A percentile compares a stretch with the other conserved stretches of the same genome.
Conservation (phyloP, 1,140 invertebrate species). For the Leucophenga varia region DNA sequence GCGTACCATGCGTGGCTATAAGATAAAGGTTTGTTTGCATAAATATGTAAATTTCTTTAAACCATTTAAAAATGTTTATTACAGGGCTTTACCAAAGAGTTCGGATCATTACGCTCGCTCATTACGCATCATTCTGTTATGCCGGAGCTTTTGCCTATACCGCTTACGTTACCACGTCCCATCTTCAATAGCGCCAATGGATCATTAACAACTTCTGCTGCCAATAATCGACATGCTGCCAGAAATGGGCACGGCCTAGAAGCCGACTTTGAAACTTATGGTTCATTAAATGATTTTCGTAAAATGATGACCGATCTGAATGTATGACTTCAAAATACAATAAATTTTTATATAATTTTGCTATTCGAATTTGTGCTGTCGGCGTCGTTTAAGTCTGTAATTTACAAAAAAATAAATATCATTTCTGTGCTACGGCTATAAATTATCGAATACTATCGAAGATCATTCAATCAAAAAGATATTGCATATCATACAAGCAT, state of each 20-base stretch:
- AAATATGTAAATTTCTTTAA: neutral
- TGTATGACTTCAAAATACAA: too few relatives aligned
- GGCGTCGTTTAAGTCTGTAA: too few relatives aligned
- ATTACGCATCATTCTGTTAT: conserved; percentile 95
- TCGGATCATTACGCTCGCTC: conserved; percentile 82
- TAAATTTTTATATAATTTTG: too few relatives aligned
- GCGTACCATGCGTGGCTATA: conserved; percentile 86
- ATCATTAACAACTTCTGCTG: too few relatives aligned
- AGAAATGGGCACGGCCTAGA: conserved; percentile 9
- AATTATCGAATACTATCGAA: too few relatives aligned
- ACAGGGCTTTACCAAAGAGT: conserved; percentile 96
- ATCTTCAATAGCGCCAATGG: conserved; percentile 64
- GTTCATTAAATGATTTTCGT: conserved; percentile 75
- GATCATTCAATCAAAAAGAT: too few relatives aligned
- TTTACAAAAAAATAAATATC: too few relatives aligned
- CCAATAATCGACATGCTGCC: too few relatives aligned
- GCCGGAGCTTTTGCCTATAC: conserved; percentile 91
- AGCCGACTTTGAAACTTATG: conserved; percentile 76
- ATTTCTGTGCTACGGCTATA: too few relatives aligned
- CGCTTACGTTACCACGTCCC: conserved; percentile 77
- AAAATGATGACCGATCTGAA: conserved; percentile 83
- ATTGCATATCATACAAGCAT: too few relatives aligned
- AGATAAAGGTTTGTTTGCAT: conserved; percentile 79
- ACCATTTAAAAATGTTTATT: conserved; percentile 29
- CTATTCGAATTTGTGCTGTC: too few relatives aligned